phyloP scores from a whole-genome alignment of 2,797 vertebrate genomes.

The Pipistrellus nathusii region DNA sequence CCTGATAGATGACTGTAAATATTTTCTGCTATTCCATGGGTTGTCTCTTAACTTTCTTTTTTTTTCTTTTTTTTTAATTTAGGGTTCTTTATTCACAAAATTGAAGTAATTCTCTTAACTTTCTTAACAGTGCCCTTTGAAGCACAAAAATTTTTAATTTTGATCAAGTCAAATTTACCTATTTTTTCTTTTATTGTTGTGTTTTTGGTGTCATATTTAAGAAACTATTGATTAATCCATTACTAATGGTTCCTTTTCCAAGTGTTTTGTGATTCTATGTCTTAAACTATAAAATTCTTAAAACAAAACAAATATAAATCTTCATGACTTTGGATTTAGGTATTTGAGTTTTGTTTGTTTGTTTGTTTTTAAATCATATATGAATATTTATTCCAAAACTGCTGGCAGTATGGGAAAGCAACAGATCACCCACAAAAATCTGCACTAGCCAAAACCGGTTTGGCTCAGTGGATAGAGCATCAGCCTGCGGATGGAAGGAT shows the following conservation, averaged over 20 bases:
- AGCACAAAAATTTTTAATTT: conserved; percentile 18
- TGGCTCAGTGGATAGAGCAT: too few relatives aligned
- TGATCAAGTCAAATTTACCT: not conserved
- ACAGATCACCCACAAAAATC: too few relatives aligned
- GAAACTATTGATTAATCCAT: conserved; percentile 2
- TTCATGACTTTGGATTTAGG: conserved; percentile 16
- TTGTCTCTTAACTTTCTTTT: conserved; percentile 4
- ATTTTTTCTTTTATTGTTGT: not conserved
- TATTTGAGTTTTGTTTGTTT: not conserved
- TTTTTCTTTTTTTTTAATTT: too few relatives aligned
- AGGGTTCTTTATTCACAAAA: too few relatives aligned
- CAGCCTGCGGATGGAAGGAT: too few relatives aligned
- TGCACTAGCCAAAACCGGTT: too few relatives aligned
- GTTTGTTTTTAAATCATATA: too few relatives aligned
- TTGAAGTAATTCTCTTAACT: too few relatives aligned
- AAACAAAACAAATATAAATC: conserved; percentile 38
- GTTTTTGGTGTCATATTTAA: not conserved
- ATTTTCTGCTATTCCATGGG: conserved; percentile 7
- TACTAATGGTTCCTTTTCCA: not conserved
- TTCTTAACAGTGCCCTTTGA: conserved; percentile 19
- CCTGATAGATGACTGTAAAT: not conserved
- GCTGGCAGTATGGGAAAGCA: too few relatives aligned
- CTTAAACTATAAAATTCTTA: conserved; percentile 41
- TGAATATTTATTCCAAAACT: too few relatives aligned
- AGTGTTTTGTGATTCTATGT: conserved; percentile 5